These are phyloP conservation scores for Micromesistius poutassou DNA, from an alignment of 2,797 vertebrate genomes.

Conservation along the genomic window DNA sequence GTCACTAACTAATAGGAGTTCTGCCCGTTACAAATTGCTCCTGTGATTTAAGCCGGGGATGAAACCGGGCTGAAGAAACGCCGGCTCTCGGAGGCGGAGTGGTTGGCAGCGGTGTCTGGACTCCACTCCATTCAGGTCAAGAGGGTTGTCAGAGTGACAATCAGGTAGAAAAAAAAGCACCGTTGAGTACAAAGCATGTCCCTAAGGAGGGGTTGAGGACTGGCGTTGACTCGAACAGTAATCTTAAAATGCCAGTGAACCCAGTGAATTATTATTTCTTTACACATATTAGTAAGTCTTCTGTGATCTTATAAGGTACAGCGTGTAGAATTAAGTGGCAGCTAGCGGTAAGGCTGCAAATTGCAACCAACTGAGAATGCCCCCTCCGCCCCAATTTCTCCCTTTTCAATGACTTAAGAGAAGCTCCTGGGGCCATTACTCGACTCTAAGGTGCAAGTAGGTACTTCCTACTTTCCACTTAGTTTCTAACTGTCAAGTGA, in stretches of 20 bases:
- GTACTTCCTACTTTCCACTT: no score
- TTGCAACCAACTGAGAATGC: no score
- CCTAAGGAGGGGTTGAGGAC: slow-evolving; percentile 33
- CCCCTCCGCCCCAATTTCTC: no score
- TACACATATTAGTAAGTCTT: no score
- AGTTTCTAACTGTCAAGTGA: no score
- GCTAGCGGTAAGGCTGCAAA: no score
- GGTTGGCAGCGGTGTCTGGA: slow-evolving; percentile 28
- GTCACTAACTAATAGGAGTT: slow-evolving; percentile 72
- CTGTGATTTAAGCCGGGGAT: slow-evolving; percentile 61
- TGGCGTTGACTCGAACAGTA: slow-evolving; percentile 26
- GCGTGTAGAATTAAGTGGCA: no score
- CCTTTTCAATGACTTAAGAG: no score
- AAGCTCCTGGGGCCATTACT: no score
- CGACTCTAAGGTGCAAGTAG: no score
- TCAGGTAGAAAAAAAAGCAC: slow-evolving; percentile 47
- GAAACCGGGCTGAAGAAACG: slow-evolving; percentile 35
- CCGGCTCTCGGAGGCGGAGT: slow-evolving; percentile 40
- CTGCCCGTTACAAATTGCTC: slow-evolving; percentile 72
- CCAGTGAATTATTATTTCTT: no score
- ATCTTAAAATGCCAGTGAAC: not conserved
- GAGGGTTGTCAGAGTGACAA: slow-evolving; percentile 56
- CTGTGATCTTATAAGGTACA: no score
- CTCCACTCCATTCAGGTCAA: slow-evolving; percentile 55
- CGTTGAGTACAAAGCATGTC: slow-evolving; percentile 49